Conservation (phyloP, 2,797 vertebrate genomes). For the Sebastes matsubarae region DNA sequence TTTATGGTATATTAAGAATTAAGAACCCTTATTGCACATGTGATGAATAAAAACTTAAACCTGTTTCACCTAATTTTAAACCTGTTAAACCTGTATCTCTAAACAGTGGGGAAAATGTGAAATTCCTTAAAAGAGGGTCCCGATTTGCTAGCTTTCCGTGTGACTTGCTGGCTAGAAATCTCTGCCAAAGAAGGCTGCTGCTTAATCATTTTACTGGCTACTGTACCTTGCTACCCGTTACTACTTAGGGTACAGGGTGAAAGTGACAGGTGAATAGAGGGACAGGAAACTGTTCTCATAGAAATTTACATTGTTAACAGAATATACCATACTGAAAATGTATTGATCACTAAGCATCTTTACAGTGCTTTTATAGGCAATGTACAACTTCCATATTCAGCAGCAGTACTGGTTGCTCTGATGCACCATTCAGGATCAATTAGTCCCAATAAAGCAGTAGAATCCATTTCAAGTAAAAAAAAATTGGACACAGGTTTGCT, state of each 20-base stretch:
- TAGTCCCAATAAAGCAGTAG: constrained; percentile 25
- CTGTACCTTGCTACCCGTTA: not conserved
- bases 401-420: not conserved
- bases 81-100: not conserved
- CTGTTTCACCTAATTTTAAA: too few species aligned
- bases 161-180: not conserved
- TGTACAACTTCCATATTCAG: not conserved
- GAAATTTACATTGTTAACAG: not conserved
- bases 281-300: not conserved
- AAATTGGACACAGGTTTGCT: constrained; percentile 50
- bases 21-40: not conserved
- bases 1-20: not conserved
- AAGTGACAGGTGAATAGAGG: not conserved
- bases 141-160: not conserved
- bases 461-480: constrained; percentile 52
- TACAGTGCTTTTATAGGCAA: not conserved
- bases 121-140: too few species aligned
- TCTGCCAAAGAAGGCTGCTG: not conserved
- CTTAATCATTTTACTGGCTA: not conserved
- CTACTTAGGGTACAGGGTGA: not conserved
- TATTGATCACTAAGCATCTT: not conserved
- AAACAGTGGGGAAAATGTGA: not conserved
- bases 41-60: not conserved
- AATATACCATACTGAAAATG: not conserved
- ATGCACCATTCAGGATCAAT: constrained; percentile 28